Evolutionary conservation across 2,797 vertebrate species (phyloP).

Genomic region (Megalops cyprinoides): DNA sequence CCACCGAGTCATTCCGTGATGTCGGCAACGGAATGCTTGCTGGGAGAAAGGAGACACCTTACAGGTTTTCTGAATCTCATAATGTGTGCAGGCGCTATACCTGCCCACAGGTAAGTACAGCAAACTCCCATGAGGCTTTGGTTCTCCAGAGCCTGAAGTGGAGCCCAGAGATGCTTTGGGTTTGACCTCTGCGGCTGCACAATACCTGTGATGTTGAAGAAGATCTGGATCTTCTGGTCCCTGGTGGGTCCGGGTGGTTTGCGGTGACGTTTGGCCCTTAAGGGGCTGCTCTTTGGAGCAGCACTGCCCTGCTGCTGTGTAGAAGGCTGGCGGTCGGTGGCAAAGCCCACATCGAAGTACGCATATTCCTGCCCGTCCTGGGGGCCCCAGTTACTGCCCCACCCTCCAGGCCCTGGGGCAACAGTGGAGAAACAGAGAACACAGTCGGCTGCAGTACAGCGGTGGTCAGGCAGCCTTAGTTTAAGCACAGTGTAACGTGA

Average conservation of each 20-base stretch:
- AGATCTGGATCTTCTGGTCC: conserved; percentile 95
- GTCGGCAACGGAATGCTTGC: conserved; percentile 92
- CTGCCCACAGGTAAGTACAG: background rate
- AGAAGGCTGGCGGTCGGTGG: conserved; percentile 63
- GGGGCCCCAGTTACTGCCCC: conserved; percentile 76
- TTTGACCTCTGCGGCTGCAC: background rate
- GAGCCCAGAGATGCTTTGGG: background rate
- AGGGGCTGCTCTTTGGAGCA: conserved; percentile 52
- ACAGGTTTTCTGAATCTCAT: conserved; percentile 10
- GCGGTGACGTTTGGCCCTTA: conserved; percentile 82
- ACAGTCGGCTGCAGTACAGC: background rate
- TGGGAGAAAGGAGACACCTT: conserved; percentile 74
- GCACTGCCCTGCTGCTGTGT: conserved; percentile 51
- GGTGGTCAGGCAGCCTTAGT: background rate
- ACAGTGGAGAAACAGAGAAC: conserved; percentile 36
- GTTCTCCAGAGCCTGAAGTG: background rate
- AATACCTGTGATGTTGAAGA: conserved; percentile 96
- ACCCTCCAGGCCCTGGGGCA: conserved; percentile 85
- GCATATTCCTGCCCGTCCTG: conserved; percentile 88
- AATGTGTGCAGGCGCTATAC: background rate
- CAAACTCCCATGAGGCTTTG: background rate
- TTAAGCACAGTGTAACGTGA: background rate
- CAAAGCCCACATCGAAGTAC: conserved; percentile 85
- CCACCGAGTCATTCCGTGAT: conserved; percentile 91
- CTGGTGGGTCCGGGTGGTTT: conserved; percentile 74